Conservation (phyloP, 2,888 invertebrate species). For the Acronicta alni region DNA sequence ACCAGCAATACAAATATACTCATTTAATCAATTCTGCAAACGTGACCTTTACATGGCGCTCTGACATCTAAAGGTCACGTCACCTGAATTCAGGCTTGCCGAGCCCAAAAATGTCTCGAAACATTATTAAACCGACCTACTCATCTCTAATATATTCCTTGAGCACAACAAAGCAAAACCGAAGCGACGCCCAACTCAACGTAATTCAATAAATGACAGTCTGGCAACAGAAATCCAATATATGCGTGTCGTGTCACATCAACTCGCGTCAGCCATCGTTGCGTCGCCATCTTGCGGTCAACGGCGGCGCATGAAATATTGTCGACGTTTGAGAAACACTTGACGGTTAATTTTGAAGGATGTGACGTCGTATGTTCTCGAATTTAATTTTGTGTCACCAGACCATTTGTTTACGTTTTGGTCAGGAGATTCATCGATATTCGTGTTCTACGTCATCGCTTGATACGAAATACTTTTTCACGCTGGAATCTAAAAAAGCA, state of each 20-base stretch:
- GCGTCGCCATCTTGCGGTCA: slow-evolving; percentile 56
- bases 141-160: slow-evolving; percentile 41
- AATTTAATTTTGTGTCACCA: slow-evolving; percentile 47
- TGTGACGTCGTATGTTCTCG: slow-evolving; percentile 29
- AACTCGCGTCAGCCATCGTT: slow-evolving; percentile 54
- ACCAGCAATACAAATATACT: background rate
- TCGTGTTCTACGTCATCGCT: no score
- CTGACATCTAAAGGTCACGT: background rate
- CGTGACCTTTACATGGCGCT: no score
- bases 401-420: slow-evolving; percentile 30
- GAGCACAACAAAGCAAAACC: slow-evolving; percentile 45
- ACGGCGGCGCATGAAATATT: slow-evolving; percentile 51
- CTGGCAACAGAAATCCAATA: slow-evolving; percentile 71
- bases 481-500: no score
- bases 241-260: slow-evolving; percentile 66
- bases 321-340: slow-evolving; percentile 46
- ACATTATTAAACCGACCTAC: slow-evolving; percentile 14
- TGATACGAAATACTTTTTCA: no score
- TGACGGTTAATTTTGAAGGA: slow-evolving; percentile 51
- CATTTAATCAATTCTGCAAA: background rate
- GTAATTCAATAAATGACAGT: slow-evolving; percentile 65
- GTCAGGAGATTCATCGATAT: background rate
- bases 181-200: slow-evolving; percentile 35
- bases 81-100: background rate
- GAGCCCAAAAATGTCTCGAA: slow-evolving; percentile 1